Evolutionary conservation across 1,140 invertebrate genomes (phyloP).

Genomic region (Anastatus disparis): DNA sequence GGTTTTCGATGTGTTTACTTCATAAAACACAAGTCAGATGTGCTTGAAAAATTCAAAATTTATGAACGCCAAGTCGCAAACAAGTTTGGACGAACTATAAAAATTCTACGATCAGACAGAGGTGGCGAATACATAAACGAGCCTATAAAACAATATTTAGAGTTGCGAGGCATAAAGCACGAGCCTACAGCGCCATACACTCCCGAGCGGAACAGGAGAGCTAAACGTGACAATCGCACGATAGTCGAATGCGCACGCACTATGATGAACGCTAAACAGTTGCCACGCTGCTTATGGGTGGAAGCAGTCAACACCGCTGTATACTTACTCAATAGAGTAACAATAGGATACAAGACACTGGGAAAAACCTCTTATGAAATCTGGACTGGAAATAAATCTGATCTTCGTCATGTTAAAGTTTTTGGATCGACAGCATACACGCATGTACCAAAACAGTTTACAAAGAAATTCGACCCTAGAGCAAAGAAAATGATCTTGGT

Average conservation of each 20-base stretch:
- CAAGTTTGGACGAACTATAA: constrained; percentile 47
- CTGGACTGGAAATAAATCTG: constrained; percentile 44
- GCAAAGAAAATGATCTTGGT: constrained; percentile 29
- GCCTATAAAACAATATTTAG: constrained; percentile 27
- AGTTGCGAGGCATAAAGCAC: constrained; percentile 30
- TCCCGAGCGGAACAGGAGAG: constrained; percentile 40
- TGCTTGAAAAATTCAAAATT: constrained; percentile 3
- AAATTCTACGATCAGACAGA: constrained; percentile 35
- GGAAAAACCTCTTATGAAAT: constrained; percentile 37
- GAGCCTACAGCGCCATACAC: constrained; percentile 36
- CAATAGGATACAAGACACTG: background rate
- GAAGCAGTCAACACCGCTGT: constrained; percentile 58
- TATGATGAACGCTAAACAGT: constrained; percentile 52
- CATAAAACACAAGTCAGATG: constrained; percentile 1
- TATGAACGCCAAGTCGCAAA: constrained; percentile 45
- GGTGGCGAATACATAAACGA: constrained; percentile 36
- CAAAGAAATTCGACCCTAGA: constrained; percentile 50
- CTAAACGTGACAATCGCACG: constrained; percentile 44
- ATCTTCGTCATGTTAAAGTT: constrained; percentile 48
- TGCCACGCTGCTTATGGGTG: constrained; percentile 56
- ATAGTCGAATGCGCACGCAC: constrained; percentile 53
- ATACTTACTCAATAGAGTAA: constrained; percentile 57
- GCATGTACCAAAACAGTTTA: constrained; percentile 50
- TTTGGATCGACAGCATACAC: constrained; percentile 54
- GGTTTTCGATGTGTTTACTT: background rate